phyloP scores from a whole-genome alignment of 2,113 vertebrate species.

The Chionis minor region DNA sequence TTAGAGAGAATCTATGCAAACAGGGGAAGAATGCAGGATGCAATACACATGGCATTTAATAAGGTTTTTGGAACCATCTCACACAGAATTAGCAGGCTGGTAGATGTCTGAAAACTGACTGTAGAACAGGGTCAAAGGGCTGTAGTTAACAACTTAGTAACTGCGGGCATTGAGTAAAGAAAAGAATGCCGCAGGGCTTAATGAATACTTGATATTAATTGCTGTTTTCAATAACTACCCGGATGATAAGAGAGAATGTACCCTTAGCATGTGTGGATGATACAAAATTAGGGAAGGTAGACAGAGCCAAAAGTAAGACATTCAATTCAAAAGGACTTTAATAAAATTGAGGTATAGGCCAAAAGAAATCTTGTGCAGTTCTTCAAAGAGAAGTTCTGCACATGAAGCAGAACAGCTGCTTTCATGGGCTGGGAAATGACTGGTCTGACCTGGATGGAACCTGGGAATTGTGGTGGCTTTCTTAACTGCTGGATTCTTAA shows the following conservation, averaged over 20 bases:
- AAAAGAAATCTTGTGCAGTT: neutral
- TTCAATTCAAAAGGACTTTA: neutral
- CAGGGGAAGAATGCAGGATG: neutral
- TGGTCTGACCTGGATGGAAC: neutral
- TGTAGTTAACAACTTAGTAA: neutral
- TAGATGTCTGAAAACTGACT: neutral
- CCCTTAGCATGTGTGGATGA: neutral
- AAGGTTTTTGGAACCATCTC: neutral
- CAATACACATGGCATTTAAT: neutral
- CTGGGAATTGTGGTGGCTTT: neutral
- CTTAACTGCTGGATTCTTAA: neutral
- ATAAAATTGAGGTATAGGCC: neutral
- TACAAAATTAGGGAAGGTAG: neutral
- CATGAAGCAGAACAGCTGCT: neutral
- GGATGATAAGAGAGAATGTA: neutral
- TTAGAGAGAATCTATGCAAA: neutral
- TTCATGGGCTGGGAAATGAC: neutral
- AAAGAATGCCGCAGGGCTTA: neutral
- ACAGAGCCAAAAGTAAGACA: neutral
- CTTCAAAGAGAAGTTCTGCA: neutral
- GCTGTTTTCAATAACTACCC: neutral
- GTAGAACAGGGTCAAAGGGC: neutral
- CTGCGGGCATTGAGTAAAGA: accelerated
- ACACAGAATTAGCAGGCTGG: neutral
- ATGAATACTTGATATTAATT: neutral